Percentiles rank a stretch among this genome's conserved stretches.
These are phyloP conservation scores for Ctenoplectra terminalis DNA, from an alignment of 1,140 invertebrate species.

Conservation along the genomic window DNA sequence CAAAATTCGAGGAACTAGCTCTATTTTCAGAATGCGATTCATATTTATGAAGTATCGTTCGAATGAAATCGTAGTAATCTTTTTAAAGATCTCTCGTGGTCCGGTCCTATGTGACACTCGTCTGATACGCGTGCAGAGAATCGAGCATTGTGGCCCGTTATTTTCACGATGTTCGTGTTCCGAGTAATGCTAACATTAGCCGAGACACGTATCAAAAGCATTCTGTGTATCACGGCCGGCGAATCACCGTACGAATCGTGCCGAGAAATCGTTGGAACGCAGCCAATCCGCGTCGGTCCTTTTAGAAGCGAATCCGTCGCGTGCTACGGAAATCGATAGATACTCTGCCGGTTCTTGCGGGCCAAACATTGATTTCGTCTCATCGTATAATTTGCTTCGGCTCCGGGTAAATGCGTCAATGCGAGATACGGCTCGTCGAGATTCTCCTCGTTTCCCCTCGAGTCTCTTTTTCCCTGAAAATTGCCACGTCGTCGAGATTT, in stretches of 20 bases:
- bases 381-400: slow-evolving; percentile 35
- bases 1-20: neutral
- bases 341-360: slow-evolving; percentile 21
- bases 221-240: slow-evolving; percentile 50
- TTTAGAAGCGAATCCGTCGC: slow-evolving; percentile 50
- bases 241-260: slow-evolving; percentile 50
- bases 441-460: neutral
- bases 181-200: slow-evolving; percentile 50
- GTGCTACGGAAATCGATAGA: slow-evolving; percentile 56
- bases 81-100: neutral
- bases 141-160: slow-evolving; percentile 22
- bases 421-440: neutral
- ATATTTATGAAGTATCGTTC: neutral
- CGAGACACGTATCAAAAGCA: slow-evolving; percentile 50
- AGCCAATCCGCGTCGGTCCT: slow-evolving; percentile 47
- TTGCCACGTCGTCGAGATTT: too few species aligned
- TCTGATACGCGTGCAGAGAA: neutral
- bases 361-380: slow-evolving; percentile 51
- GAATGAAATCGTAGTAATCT: too few species aligned
- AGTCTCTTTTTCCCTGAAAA: neutral
- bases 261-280: slow-evolving; percentile 53
- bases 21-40: too few species aligned
- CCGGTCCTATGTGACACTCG: neutral
- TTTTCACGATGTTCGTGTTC: slow-evolving; percentile 40
- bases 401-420: slow-evolving; percentile 21